Evolutionary conservation across 2,888 invertebrate genomes (phyloP).

Genomic region (Eurytoma californica): DNA sequence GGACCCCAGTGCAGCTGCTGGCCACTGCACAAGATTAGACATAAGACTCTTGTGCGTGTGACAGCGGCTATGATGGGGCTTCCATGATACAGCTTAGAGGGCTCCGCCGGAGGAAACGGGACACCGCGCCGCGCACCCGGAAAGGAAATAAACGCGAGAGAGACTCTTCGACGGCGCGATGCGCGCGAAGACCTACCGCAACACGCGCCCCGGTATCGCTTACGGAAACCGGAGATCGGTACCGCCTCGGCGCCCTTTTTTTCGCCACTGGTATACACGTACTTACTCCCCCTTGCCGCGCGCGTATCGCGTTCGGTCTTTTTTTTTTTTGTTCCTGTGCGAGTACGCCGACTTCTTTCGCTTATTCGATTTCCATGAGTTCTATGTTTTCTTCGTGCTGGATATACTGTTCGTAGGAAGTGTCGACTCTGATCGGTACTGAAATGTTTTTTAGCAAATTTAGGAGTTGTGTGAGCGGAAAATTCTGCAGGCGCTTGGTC

Average conservation of each 20-base stretch:
- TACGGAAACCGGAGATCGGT: conserved; percentile 53
- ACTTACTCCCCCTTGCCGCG: not conserved
- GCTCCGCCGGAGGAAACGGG: conserved; percentile 41
- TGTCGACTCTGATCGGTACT: too few relatives aligned
- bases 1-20: conserved; percentile 96
- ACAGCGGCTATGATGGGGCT: conserved; percentile 97
- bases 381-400: not conserved
- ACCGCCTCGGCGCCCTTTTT: not conserved
- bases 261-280: too few relatives aligned
- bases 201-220: conserved; percentile 44
- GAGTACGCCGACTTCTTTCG: not conserved
- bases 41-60: conserved; percentile 98
- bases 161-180: not conserved
- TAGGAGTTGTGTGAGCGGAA: too few relatives aligned
- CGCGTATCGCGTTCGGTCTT: too few relatives aligned
- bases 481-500: too few relatives aligned
- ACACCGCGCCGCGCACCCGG: conserved; percentile 36
- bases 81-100: conserved; percentile 75
- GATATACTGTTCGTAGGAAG: not conserved
- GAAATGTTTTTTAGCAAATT: too few relatives aligned
- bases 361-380: not conserved
- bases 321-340: too few relatives aligned
- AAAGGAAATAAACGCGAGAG: conserved; percentile 40
- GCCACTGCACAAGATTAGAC: conserved; percentile 98
- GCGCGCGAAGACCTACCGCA: conserved; percentile 47